Conservation (phyloP, 1,140 invertebrate genomes). For the Plectrocnemia conspersa region DNA sequence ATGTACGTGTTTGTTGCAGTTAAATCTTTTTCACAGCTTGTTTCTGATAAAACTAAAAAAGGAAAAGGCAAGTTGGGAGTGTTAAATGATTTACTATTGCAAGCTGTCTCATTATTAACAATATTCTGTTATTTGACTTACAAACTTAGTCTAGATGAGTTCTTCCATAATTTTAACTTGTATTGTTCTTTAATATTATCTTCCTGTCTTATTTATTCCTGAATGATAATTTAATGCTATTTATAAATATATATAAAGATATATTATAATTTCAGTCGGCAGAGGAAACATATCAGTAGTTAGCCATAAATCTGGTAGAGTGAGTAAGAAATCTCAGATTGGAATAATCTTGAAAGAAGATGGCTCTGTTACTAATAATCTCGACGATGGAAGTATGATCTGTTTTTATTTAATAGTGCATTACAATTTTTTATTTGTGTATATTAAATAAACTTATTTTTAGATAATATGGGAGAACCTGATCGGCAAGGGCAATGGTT, state of each 20-base stretch:
- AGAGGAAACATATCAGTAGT: conserved; percentile 81
- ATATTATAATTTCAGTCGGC: conserved; percentile 59
- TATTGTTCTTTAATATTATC: no score
- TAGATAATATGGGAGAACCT: conserved; percentile 48
- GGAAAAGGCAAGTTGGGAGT: conserved; percentile 33
- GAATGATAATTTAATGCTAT: no score
- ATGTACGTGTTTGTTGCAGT: conserved; percentile 25
- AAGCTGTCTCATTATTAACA: no score
- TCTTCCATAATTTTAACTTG: no score
- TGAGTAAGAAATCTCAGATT: conserved; percentile 85
- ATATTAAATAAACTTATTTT: conserved; percentile 1
- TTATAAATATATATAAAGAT: no score
- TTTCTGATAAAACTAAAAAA: conserved; percentile 30
- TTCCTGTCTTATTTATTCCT: no score
- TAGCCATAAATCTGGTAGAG: conserved; percentile 76
- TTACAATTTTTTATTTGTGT: not conserved
- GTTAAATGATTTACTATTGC: no score
- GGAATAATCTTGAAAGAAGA: conserved; percentile 58
- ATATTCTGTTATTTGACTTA: no score
- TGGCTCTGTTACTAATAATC: conserved; percentile 49
- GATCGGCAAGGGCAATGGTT: conserved; percentile 97
- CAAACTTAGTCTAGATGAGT: no score
- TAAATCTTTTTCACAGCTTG: conserved; percentile 33
- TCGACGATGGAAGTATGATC: conserved; percentile 50
- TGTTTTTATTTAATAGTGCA: not conserved